Percentiles rank a stretch among this genome's conserved stretches.
Conservation (phyloP, 1,140 invertebrate genomes). For the Zaprionus capensis region DNA sequence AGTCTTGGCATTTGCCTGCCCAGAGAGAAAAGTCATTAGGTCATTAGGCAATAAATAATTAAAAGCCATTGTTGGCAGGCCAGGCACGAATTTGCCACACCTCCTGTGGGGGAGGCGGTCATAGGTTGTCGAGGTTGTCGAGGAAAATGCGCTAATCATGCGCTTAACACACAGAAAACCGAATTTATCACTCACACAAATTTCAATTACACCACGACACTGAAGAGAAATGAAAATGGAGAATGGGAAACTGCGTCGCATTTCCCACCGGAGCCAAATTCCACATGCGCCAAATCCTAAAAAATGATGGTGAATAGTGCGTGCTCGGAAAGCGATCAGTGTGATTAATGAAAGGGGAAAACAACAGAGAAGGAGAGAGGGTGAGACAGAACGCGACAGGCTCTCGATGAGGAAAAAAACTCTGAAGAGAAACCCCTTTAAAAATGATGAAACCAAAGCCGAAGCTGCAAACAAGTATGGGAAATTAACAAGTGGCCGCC, state of each 20-base stretch:
- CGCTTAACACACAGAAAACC: conserved; percentile 49
- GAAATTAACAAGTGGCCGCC: conserved; percentile 76
- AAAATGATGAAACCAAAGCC: conserved; percentile 43
- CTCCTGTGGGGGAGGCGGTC: not conserved
- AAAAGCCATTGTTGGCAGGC: conserved; percentile 53
- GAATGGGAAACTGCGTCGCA: conserved; percentile 24
- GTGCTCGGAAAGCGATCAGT: conserved; percentile 78
- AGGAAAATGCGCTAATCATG: conserved; percentile 56
- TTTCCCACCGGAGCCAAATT: conserved; percentile 43
- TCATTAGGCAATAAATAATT: conserved; percentile 63
- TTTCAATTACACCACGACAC: conserved; percentile 47
- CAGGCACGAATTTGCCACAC: conserved; percentile 35
- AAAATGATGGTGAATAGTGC: conserved; percentile 75
- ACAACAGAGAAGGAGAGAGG: not conserved
- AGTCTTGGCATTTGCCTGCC: conserved; percentile 17
- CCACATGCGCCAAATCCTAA: conserved; percentile 69
- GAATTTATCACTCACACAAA: conserved; percentile 59
- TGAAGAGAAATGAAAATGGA: not conserved
- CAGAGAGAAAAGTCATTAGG: conserved; percentile 50
- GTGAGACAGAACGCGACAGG: not conserved
- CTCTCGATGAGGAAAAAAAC: not conserved
- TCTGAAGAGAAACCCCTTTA: conserved; percentile 22
- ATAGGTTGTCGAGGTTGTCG: conserved; percentile 11
- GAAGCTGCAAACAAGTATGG: conserved; percentile 60
- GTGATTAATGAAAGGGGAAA: conserved; percentile 73